phyloP scores from a whole-genome alignment of 1,140 invertebrate species.

The Temnothorax curvispinosus region DNA sequence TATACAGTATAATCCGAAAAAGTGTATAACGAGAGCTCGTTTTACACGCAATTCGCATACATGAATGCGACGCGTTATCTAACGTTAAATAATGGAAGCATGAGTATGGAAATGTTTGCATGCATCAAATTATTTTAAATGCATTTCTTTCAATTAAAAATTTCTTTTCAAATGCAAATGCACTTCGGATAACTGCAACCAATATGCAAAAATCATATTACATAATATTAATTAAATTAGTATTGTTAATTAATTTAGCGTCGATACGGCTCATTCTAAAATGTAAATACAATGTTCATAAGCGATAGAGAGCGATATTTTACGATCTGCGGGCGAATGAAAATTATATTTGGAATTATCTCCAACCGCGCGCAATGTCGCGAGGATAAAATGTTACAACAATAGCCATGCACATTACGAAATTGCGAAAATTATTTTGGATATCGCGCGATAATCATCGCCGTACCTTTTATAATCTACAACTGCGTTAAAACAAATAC shows the following conservation, averaged over 20 bases:
- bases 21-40: not conserved
- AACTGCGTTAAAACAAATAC: conserved; percentile 25
- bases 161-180: conserved; percentile 36
- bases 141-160: conserved; percentile 13
- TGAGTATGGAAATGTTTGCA: not conserved
- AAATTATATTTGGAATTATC: conserved; percentile 61
- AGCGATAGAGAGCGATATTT: conserved; percentile 51
- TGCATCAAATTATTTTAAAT: conserved; percentile 10
- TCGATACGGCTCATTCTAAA: conserved; percentile 50
- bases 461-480: conserved; percentile 19
- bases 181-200: conserved; percentile 2
- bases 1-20: not conserved
- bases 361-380: conserved; percentile 47
- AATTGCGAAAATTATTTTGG: conserved; percentile 57
- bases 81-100: not conserved
- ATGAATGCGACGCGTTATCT: not conserved
- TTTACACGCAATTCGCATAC: not conserved
- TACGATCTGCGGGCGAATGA: conserved; percentile 47
- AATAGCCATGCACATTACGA: conserved; percentile 34
- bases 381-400: conserved; percentile 50
- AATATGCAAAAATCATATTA: conserved; percentile 38
- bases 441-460: conserved; percentile 46
- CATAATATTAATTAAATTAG: conserved; percentile 54
- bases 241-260: conserved; percentile 54
- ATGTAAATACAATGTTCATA: conserved; percentile 44